Percentiles rank a stretch among this genome's conserved stretches.
Conservation (phyloP, 2,888 invertebrate species). For the Lapara coniferarum region DNA sequence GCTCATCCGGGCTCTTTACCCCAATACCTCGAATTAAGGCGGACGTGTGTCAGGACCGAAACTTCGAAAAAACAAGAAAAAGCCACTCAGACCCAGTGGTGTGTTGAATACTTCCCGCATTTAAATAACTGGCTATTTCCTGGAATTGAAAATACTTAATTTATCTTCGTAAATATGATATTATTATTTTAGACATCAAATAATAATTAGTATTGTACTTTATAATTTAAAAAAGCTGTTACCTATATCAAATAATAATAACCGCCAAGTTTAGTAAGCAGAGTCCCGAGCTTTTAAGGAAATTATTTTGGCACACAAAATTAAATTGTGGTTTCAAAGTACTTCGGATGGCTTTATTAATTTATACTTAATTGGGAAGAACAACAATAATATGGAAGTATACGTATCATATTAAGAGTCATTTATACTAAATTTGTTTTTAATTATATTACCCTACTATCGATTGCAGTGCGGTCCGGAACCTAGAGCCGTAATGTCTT, state of each 20-base stretch:
- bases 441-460: too few relatives aligned
- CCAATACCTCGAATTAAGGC: slow-evolving; percentile 36
- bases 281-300: neutral
- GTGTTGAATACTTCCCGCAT: neutral
- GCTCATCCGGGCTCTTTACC: slow-evolving; percentile 37
- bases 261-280: neutral
- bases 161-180: neutral
- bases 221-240: neutral
- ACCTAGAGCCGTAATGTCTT: too few relatives aligned
- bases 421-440: too few relatives aligned
- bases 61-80: slow-evolving; percentile 5
- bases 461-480: too few relatives aligned
- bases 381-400: too few relatives aligned
- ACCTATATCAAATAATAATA: neutral
- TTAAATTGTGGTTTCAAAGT: neutral
- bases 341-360: neutral
- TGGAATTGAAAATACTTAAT: neutral
- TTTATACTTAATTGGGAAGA: too few relatives aligned
- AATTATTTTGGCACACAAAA: neutral
- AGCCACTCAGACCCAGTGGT: neutral
- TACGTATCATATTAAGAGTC: too few relatives aligned
- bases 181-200: neutral
- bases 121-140: neutral
- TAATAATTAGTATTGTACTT: neutral
- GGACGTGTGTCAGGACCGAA: slow-evolving; percentile 31